Evolutionary conservation across 1,140 invertebrate genomes (phyloP), one percentile per base, ranked within the genome.

Genomic region (Ephestia elutella): DNA sequence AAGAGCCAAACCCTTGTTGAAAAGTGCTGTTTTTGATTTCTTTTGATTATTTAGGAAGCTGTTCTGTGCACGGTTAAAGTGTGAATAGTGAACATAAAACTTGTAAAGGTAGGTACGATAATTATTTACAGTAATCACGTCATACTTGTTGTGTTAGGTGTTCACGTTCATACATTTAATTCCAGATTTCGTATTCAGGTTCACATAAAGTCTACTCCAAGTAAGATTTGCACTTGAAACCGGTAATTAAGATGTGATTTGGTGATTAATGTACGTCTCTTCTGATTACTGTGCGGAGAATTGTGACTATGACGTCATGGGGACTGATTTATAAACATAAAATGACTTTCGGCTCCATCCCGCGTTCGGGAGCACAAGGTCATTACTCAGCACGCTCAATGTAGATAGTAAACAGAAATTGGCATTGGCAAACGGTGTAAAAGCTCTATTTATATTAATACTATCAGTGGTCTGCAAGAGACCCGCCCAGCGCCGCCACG

Each of bases 261-360:
- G 28, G 19, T 20, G 19, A 53, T 13, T n/a, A 15, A 13, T 5
- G 11, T 3, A 53, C 8, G 9, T 53, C 8, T n/a, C 68, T 68
- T 66, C 60, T 61, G 59, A 59, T 70, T 65, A 67, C 60, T 65
- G 60, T 65, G 66, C 65, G 64, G 65, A 68, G 73, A 80, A 78
- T 83, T 82, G 76, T 78, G 77, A 68, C 68, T 71, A 81, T 86
- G 84, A 87, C 84, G 84, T 87, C 84, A 87, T 65, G 55, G 82
- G 72, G 66, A 79, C 71, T 75, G 82, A 85, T 77, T 85, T 85
- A 83, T 81, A 83, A 80, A 84, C 82, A 80, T 77, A 79, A 77
- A 83, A 80, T 73, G 67, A 79, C 69, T 76, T 78, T 81, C 75
- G 72, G 75, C 77, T 82, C 73, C 72, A 84, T 82, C 75, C 67